Evolutionary conservation across 2,113 vertebrate genomes (phyloP), one percentile per base, ranked within the genome.

Genomic region (Orcinus orca): DNA sequence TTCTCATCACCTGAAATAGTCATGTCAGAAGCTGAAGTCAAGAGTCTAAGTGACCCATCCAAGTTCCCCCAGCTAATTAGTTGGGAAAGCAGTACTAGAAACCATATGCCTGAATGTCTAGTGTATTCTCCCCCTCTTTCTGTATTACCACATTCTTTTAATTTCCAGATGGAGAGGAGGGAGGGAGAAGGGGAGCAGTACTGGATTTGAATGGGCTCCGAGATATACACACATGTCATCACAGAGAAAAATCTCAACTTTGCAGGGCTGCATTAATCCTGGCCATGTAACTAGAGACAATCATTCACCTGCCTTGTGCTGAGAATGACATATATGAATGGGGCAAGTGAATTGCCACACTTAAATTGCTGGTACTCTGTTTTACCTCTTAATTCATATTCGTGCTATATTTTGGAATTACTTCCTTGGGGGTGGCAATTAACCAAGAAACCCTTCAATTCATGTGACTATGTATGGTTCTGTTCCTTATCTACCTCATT

Each of bases 351-450:
- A 77, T 41, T 92, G 18, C 33, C 65, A 94, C 41, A 73, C 33
- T 97, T 93, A 90, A 65, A 44, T 82, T 83, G 73, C 70, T 89
- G 53, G 31, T 47, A 67, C 50, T 96, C 12, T 86, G 13, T 89
- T 95, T 97, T 33, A 60, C 38, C 29, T 93, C 53, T 10, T 89
- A 29, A 91, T 53, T 96, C 70, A 93, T 73, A 58, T 84, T 76
- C 81, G 68, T 95, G 23, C 21, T 38, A 10, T 90, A 88, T 90
- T 83, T 97, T 82, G 87, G 29, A 96, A 81, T 92, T 90, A 90
- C 41, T 88, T 71, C 29, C 65, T 76, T 84, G 55, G 70, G 55
- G 36, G 83, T 50, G n/a, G 58, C 68, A 95, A 38, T 58, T 62
- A 50, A 88, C 87, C 5, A 90, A 81, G 55, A 53, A 77, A 93